Conservation (phyloP, 2,888 invertebrate species). For the Papilio gigon region DNA sequence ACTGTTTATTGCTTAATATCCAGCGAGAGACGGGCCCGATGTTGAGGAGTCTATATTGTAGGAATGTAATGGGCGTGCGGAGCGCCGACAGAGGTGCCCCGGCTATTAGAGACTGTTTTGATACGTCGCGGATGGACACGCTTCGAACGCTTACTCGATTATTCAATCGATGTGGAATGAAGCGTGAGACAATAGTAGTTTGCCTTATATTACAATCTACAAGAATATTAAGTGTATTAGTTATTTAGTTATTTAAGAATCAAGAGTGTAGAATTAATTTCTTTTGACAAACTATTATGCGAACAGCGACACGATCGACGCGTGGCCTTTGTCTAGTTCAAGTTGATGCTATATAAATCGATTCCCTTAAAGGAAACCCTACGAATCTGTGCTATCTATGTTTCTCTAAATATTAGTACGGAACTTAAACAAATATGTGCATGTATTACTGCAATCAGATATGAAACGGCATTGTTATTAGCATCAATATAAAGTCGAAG, state of each 20-base stretch:
- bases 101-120: constrained; percentile 36
- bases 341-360: neutral
- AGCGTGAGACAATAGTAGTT: constrained; percentile 37
- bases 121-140: constrained; percentile 36
- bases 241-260: neutral
- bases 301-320: constrained; percentile 1
- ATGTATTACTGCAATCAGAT: neutral
- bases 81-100: constrained; percentile 41
- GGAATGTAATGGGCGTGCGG: constrained; percentile 44
- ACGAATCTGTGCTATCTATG: neutral
- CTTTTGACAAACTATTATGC: neutral
- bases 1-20: constrained; percentile 79
- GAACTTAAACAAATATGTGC: neutral
- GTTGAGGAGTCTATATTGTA: constrained; percentile 46
- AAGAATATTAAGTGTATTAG: constrained; percentile 9
- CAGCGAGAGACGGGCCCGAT: constrained; percentile 57
- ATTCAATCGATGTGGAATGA: constrained; percentile 20
- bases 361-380: neutral
- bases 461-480: neutral
- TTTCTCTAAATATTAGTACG: neutral
- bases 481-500: no score
- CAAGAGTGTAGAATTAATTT: neutral
- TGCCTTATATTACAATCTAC: constrained; percentile 13
- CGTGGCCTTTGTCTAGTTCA: neutral
- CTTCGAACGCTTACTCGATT: constrained; percentile 25